A percentile compares a stretch with the other conserved stretches of the same genome.
Evolutionary conservation across 2,797 vertebrate species (phyloP).

Genomic region (Chelmon rostratus): DNA sequence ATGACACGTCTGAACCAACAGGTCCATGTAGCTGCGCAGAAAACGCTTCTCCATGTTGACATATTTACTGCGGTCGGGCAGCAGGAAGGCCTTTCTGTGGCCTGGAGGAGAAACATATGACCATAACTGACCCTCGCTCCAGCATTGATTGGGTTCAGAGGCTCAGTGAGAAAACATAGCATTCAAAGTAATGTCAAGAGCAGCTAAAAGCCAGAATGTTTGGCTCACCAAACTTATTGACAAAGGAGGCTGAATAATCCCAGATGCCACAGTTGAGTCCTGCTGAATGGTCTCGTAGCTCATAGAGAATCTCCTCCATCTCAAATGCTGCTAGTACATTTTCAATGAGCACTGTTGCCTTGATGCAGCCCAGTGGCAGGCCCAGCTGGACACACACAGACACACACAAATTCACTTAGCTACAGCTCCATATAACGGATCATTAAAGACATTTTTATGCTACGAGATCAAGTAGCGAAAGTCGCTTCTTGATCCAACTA

Average conservation of each 20-base stretch:
- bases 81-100: slow-evolving; percentile 82
- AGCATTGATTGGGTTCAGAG: neutral
- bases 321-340: slow-evolving; percentile 88
- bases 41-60: slow-evolving; percentile 90
- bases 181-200: neutral
- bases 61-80: slow-evolving; percentile 90
- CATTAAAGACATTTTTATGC: too few relatives aligned
- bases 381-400: slow-evolving; percentile 77
- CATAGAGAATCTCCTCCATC: slow-evolving; percentile 90
- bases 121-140: neutral
- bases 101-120: slow-evolving; percentile 68
- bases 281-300: slow-evolving; percentile 87
- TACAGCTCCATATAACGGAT: neutral
- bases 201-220: neutral
- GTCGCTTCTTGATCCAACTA: too few relatives aligned
- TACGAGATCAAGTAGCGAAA: too few relatives aligned
- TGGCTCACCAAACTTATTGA: slow-evolving; percentile 87
- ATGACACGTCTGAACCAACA: slow-evolving; percentile 89
- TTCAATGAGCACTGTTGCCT: slow-evolving; percentile 88
- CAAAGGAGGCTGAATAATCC: slow-evolving; percentile 90
- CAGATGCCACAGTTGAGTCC: slow-evolving; percentile 91
- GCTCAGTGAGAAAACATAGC: neutral
- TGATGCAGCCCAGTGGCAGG: slow-evolving; percentile 84
- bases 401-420: slow-evolving; percentile 2
- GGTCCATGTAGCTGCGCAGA: slow-evolving; percentile 88